Evolutionary conservation across 2,888 invertebrate species (phyloP).

Genomic region (Vandiemenella viatica): DNA sequence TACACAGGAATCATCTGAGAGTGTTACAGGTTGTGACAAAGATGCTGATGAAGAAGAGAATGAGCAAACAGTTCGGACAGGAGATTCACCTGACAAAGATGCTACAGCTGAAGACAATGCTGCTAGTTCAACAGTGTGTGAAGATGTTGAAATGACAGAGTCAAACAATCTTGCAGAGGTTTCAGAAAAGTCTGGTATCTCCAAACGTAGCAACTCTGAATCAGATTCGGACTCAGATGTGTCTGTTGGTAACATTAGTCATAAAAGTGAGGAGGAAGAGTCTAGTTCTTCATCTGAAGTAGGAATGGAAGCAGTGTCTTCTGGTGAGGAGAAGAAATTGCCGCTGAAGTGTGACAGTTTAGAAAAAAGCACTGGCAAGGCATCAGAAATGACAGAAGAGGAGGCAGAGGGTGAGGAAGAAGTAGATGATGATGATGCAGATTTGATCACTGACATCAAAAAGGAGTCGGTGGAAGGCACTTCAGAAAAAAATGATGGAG

Average conservation of each 20-base stretch:
- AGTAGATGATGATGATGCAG: conserved; percentile 18
- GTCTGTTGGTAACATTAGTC: conserved; percentile 6
- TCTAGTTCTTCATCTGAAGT: conserved; percentile 4
- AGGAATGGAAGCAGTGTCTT: conserved; percentile 10
- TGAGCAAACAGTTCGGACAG: neutral
- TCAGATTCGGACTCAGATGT: conserved; percentile 7
- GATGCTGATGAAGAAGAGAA: conserved; percentile 1
- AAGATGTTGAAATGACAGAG: too few relatives aligned
- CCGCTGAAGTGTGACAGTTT: neutral
- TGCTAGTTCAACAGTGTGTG: neutral
- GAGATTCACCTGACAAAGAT: too few relatives aligned
- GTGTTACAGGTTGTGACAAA: conserved; percentile 7
- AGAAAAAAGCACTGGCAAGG: conserved; percentile 15
- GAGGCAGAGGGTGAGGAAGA: conserved; percentile 6
- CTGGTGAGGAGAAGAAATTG: conserved; percentile 3
- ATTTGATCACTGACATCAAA: conserved; percentile 19
- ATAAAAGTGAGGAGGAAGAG: neutral
- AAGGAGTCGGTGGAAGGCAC: too few relatives aligned
- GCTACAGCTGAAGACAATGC: neutral
- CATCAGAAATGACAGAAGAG: conserved; percentile 4
- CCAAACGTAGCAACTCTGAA: neutral
- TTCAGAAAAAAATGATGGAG: conserved; percentile 6
- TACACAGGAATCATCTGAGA: conserved; percentile 13
- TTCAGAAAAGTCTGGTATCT: too few relatives aligned
- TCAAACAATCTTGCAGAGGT: neutral